Conservation (phyloP, 2,888 invertebrate species). For the Hydrotaea cyrtoneurina region DNA sequence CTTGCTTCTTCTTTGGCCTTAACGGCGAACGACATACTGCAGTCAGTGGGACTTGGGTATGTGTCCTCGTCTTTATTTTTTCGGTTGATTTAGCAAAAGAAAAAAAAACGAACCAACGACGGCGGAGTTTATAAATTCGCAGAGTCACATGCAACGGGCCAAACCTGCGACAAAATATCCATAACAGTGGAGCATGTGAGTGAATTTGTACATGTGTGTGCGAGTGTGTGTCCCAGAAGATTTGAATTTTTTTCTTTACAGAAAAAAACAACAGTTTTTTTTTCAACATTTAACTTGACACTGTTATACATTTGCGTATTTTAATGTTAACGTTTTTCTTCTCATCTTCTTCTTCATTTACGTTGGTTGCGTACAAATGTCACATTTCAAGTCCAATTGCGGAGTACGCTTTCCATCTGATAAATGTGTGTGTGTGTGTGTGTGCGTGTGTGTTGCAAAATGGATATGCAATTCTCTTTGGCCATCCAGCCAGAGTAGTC, state of each 20-base stretch:
- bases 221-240: conserved; percentile 25
- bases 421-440: neutral
- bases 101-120: neutral
- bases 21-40: conserved; percentile 41
- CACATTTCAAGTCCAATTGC: conserved; percentile 49
- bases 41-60: conserved; percentile 38
- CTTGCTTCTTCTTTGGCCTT: neutral
- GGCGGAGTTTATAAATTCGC: conserved; percentile 54
- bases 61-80: conserved; percentile 11
- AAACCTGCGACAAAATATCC: conserved; percentile 6
- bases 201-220: neutral
- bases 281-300: conserved; percentile 64
- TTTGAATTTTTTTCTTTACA: conserved; percentile 32
- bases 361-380: conserved; percentile 54
- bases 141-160: conserved; percentile 56
- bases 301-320: conserved; percentile 66
- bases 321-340: conserved; percentile 58
- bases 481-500: neutral
- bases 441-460: neutral
- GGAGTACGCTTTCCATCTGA: neutral
- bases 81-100: conserved; percentile 59
- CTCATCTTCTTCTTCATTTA: neutral
- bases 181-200: neutral
- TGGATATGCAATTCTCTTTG: neutral
- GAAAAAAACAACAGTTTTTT: conserved; percentile 27